Conservation (phyloP, 2,888 invertebrate species). For the Pediacus dermestoides region DNA sequence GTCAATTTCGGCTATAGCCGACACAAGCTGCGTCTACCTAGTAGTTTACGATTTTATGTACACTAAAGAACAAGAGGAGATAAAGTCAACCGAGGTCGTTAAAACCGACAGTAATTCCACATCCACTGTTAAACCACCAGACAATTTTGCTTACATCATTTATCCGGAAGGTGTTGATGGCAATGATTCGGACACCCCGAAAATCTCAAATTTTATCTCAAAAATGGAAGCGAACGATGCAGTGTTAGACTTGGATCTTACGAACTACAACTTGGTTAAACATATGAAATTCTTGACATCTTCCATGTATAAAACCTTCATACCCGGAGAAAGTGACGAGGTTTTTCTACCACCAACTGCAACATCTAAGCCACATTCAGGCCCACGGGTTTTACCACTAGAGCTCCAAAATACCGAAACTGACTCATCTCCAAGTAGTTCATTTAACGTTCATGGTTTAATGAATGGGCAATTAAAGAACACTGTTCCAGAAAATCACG, state of each 20-base stretch:
- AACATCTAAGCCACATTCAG: slow-evolving; percentile 35
- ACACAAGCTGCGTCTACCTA: slow-evolving; percentile 53
- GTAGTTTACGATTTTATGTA: slow-evolving; percentile 70
- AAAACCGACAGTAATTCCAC: neutral
- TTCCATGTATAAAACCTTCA: slow-evolving; percentile 45
- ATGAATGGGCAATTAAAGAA: slow-evolving; percentile 37
- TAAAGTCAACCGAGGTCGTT: neutral
- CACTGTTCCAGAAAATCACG: slow-evolving; percentile 32
- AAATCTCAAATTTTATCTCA: neutral
- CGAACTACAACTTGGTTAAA: slow-evolving; percentile 26
- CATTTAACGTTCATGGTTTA: slow-evolving; percentile 32
- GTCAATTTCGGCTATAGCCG: no score
- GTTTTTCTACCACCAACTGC: slow-evolving; percentile 44
- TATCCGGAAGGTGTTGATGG: no score
- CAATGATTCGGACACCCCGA: no score
- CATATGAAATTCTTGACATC: slow-evolving; percentile 31
- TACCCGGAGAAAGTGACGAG: slow-evolving; percentile 49
- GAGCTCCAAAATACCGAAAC: slow-evolving; percentile 40
- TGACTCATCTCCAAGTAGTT: slow-evolving; percentile 37
- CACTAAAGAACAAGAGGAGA: slow-evolving; percentile 48
- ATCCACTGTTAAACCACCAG: no score
- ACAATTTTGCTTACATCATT: no score
- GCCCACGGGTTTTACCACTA: slow-evolving; percentile 41
- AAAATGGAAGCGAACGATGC: slow-evolving; percentile 23
- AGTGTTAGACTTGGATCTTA: slow-evolving; percentile 26